These are phyloP conservation scores for Heliconius cydno DNA, from an alignment of 2,888 invertebrate genomes.

Conservation along the genomic window DNA sequence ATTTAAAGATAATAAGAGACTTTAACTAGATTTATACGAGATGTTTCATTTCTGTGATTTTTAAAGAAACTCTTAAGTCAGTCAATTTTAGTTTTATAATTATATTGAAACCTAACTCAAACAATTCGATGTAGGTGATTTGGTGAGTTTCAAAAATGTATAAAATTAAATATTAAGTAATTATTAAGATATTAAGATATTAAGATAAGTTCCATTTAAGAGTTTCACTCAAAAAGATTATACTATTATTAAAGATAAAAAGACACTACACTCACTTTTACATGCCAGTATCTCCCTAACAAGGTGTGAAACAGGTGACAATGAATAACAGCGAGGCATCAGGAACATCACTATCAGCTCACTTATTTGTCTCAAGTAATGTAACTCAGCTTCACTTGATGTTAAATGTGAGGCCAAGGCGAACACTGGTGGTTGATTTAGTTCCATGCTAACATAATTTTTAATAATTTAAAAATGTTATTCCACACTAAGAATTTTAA, in stretches of 20 bases:
- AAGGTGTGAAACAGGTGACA: constrained; percentile 90
- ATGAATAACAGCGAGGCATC: constrained; percentile 91
- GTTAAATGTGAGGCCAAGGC: constrained; percentile 89
- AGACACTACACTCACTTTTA: constrained; percentile 85
- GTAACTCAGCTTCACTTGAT: constrained; percentile 88
- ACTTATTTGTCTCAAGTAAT: constrained; percentile 91
- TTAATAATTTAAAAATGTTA: background rate
- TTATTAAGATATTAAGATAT: too few species aligned
- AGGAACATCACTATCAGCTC: constrained; percentile 92
- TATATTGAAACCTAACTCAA: too few species aligned
- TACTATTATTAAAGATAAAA: background rate
- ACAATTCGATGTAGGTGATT: too few species aligned
- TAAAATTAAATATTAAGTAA: background rate
- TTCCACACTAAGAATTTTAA: background rate
- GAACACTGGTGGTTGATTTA: constrained; percentile 86
- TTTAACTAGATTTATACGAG: background rate
- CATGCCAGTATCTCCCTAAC: constrained; percentile 92
- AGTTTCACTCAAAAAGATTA: background rate
- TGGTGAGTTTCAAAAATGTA: too few species aligned
- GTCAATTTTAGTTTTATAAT: too few species aligned
- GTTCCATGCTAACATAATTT: constrained; percentile 81
- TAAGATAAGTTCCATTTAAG: too few species aligned
- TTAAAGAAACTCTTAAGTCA: background rate
- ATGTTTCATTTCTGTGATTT: background rate
- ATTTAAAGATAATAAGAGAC: background rate